Conservation (phyloP, 2,797 vertebrate species). For the Pogoniulus pusillus region DNA sequence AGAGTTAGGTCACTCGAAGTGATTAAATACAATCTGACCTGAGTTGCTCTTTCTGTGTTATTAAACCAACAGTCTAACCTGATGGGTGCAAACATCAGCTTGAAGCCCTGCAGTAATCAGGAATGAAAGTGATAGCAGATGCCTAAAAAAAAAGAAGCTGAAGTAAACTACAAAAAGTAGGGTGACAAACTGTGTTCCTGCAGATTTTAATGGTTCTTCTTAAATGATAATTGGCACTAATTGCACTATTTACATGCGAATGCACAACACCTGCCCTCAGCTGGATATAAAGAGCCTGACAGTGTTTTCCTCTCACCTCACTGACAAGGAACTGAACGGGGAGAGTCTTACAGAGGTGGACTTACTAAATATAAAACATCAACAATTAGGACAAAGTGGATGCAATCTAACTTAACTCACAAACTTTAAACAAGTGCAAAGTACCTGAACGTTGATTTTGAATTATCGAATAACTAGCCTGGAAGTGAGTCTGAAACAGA, state of each 20-base stretch:
- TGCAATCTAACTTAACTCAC: slow-evolving; percentile 46
- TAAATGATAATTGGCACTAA: slow-evolving; percentile 70
- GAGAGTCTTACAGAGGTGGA: slow-evolving; percentile 40
- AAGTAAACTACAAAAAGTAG: slow-evolving; percentile 28
- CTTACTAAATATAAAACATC: slow-evolving; percentile 62
- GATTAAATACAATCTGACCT: background rate
- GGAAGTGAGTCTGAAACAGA: slow-evolving; percentile 21
- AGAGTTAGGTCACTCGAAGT: background rate
- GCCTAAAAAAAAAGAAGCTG: slow-evolving; percentile 7
- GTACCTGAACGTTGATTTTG: background rate
- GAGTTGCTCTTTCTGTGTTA: background rate
- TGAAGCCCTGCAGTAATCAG: slow-evolving; percentile 35
- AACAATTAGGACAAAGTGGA: slow-evolving; percentile 56
- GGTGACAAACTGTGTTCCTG: slow-evolving; percentile 39
- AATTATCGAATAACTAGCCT: background rate
- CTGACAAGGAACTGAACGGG: slow-evolving; percentile 53
- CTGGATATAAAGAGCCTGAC: slow-evolving; percentile 68
- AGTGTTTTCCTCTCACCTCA: slow-evolving; percentile 66
- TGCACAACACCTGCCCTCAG: slow-evolving; percentile 78
- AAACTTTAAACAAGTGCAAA: slow-evolving; percentile 48
- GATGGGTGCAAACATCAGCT: slow-evolving; percentile 16
- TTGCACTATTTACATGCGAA: slow-evolving; percentile 73
- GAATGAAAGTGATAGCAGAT: slow-evolving; percentile 26
- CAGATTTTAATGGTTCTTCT: slow-evolving; percentile 58
- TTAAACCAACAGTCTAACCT: background rate